phyloP scores from a whole-genome alignment of 2,888 invertebrate species.

The Epistrophe eligans region DNA sequence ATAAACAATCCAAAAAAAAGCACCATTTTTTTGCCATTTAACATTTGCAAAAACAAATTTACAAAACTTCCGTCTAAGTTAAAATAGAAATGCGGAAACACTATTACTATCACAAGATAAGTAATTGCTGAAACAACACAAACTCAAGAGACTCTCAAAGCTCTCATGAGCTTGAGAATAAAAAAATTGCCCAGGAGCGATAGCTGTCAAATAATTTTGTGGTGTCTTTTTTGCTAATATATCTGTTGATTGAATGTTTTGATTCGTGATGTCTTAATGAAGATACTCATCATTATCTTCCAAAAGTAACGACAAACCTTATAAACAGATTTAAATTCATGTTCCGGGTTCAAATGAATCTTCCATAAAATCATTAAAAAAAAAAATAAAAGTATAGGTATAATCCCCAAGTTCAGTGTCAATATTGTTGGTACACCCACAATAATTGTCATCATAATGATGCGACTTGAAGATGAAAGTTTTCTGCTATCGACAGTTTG shows the following conservation, averaged over 20 bases:
- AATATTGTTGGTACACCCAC: conserved; percentile 35
- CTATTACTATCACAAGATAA: too few relatives aligned
- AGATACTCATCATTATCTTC: conserved; percentile 11
- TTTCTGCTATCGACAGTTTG: conserved; percentile 61
- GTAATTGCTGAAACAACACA: conserved; percentile 1
- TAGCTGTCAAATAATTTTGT: conserved; percentile 8
- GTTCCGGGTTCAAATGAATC: conserved; percentile 45
- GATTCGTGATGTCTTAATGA: not conserved
- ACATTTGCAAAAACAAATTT: not conserved
- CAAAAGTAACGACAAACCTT: conserved; percentile 17
- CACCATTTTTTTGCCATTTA: not conserved
- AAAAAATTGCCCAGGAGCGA: conserved; percentile 40
- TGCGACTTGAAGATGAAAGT: conserved; percentile 40
- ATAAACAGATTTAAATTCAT: conserved; percentile 28
- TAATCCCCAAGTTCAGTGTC: conserved; percentile 65
- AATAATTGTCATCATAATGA: conserved; percentile 9
- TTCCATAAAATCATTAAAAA: not conserved
- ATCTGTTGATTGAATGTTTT: conserved; percentile 3
- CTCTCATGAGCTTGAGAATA: conserved; percentile 49
- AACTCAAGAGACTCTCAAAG: conserved; percentile 21
- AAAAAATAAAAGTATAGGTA: not conserved
- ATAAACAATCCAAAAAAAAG: not conserved
- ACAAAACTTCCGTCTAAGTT: conserved; percentile 41
- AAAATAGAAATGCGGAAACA: conserved; percentile 66
- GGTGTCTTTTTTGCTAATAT: not conserved